A percentile compares a stretch with the other conserved stretches of the same genome.
Evolutionary conservation across 2,797 vertebrate species (phyloP).

Genomic region (Dendrocincla fuliginosa): DNA sequence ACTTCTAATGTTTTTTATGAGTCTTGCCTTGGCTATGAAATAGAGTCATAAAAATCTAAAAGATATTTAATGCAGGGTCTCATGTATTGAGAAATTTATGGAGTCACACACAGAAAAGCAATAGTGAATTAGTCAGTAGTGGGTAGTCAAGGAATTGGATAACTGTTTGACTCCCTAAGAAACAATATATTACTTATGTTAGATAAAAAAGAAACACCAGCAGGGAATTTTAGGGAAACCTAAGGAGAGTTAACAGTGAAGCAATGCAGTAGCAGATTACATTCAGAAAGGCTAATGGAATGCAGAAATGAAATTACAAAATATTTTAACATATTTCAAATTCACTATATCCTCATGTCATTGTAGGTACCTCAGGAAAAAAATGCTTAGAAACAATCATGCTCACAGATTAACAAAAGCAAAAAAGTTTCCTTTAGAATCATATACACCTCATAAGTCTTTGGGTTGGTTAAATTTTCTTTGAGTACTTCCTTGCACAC

Average conservation of each 20-base stretch:
- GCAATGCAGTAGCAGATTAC: not conserved
- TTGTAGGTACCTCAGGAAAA: not conserved
- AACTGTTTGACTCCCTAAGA: not conserved
- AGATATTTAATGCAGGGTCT: not conserved
- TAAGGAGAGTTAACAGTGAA: not conserved
- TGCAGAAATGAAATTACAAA: not conserved
- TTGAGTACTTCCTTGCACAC: not conserved
- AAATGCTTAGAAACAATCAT: not conserved
- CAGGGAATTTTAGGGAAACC: not conserved
- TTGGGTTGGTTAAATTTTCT: not conserved
- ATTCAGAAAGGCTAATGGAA: not conserved
- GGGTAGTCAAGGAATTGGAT: not conserved
- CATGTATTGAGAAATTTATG: not conserved
- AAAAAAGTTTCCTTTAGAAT: not conserved
- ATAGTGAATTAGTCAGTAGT: not conserved
- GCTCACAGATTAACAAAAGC: not conserved
- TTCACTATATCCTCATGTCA: not conserved
- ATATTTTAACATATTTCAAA: not conserved
- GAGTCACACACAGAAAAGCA: not conserved
- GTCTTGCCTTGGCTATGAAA: not conserved
- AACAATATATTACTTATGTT: not conserved
- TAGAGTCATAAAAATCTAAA: not conserved
- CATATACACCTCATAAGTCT: not conserved
- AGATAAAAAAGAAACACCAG: not conserved
- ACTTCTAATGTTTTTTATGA: not conserved